Percentiles rank a stretch among this genome's conserved stretches.
phyloP scores from a whole-genome alignment of 2,888 invertebrate genomes.

The Lamellibrachia columna region DNA sequence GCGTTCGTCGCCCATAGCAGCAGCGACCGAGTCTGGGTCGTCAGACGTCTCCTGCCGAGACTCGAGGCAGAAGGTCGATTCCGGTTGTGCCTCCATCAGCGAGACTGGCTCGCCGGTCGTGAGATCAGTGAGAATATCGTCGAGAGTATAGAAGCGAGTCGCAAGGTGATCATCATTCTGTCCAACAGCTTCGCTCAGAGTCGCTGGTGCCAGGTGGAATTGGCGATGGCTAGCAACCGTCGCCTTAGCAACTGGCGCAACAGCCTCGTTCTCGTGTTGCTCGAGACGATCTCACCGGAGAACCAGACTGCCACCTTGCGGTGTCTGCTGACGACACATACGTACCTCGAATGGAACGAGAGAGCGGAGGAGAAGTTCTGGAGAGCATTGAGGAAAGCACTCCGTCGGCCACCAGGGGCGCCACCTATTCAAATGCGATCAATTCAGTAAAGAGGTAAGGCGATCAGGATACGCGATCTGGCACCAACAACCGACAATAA shows the following conservation, averaged over 20 bases:
- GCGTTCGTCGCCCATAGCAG: conserved; percentile 22
- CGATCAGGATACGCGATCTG: background rate
- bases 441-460: background rate
- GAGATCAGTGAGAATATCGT: conserved; percentile 22
- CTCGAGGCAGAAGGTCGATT: background rate
- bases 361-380: background rate
- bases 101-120: conserved; percentile 18
- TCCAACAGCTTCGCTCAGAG: background rate
- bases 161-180: background rate
- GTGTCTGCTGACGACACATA: background rate
- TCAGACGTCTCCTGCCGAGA: background rate
- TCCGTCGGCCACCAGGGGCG: background rate
- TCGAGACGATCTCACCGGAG: too few species aligned
- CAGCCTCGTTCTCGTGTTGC: too few species aligned
- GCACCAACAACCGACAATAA: background rate
- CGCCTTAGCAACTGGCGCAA: background rate
- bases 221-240: conserved; percentile 18
- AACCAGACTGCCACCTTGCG: too few species aligned
- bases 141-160: conserved; percentile 13
- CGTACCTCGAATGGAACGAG: background rate
- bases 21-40: conserved; percentile 17
- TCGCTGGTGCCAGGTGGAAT: conserved; percentile 7
- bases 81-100: background rate
- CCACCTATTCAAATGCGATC: background rate
- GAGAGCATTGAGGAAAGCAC: conserved; percentile 18